Evolutionary conservation across 2,113 vertebrate species (phyloP).

Genomic region (Podilymbus podiceps): DNA sequence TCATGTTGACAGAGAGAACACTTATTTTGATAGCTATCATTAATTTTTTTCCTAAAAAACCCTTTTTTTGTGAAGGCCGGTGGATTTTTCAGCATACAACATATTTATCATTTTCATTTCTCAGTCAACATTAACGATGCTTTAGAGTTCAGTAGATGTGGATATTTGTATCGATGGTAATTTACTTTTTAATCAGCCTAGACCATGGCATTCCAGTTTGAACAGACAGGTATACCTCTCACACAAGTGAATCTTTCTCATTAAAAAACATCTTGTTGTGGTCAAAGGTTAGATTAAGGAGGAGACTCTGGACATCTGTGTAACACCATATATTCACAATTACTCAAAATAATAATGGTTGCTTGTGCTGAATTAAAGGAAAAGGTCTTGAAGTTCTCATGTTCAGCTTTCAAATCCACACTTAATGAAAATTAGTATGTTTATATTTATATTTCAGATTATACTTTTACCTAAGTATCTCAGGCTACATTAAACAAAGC

Average conservation of each 20-base stretch:
- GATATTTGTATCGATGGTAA: background rate
- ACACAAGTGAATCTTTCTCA: background rate
- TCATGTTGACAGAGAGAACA: background rate
- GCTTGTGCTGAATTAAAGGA: background rate
- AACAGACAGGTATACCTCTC: constrained; percentile 12
- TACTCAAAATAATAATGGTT: background rate
- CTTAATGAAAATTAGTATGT: background rate
- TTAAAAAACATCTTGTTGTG: constrained; percentile 3
- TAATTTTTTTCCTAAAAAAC: background rate
- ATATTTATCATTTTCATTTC: background rate
- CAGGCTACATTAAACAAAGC: background rate
- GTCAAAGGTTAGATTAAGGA: constrained; percentile 41
- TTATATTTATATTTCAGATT: background rate
- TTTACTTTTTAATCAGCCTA: background rate
- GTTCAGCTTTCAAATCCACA: background rate
- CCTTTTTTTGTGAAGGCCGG: background rate
- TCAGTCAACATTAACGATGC: background rate
- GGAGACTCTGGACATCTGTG: constrained; percentile 13
- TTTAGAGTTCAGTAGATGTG: background rate
- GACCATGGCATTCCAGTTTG: background rate
- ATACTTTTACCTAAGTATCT: background rate
- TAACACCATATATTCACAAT: background rate
- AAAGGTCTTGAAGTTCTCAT: background rate
- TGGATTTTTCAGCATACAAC: background rate
- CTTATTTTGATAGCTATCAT: background rate